These are phyloP conservation scores for Pseudococcus viburni DNA, from an alignment of 2,888 invertebrate genomes.

Conservation along the genomic window DNA sequence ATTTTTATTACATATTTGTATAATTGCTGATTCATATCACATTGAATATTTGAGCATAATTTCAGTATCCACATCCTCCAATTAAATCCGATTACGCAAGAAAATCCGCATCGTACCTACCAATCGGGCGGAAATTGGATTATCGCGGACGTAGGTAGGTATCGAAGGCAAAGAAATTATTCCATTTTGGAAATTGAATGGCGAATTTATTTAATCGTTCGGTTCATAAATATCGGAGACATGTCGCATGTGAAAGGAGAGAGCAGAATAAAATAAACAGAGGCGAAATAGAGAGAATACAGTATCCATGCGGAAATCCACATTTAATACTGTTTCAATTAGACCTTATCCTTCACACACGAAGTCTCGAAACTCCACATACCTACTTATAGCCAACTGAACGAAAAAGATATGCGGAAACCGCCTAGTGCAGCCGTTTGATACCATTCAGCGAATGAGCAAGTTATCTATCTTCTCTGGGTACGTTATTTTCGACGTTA, in stretches of 20 bases:
- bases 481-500: not conserved
- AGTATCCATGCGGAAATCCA: constrained; percentile 34
- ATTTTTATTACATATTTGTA: too few relatives aligned
- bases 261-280: not conserved
- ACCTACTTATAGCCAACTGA: not conserved
- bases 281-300: not conserved
- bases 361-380: not conserved
- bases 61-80: too few relatives aligned
- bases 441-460: not conserved
- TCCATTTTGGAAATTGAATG: not conserved
- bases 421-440: not conserved
- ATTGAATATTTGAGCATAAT: too few relatives aligned
- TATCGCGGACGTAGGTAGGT: not conserved
- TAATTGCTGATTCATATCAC: too few relatives aligned
- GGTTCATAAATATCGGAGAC: not conserved
- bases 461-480: not conserved
- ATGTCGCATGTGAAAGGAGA: constrained; percentile 34
- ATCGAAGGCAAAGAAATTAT: not conserved
- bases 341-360: constrained; percentile 47
- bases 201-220: not conserved
- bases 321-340: constrained; percentile 37
- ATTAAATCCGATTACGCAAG: too few relatives aligned
- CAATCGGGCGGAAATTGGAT: not conserved
- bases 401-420: constrained; percentile 50
- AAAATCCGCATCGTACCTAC: too few relatives aligned